Evolutionary conservation across 1,140 invertebrate genomes (phyloP).

Genomic region (Eumaeus atala): DNA sequence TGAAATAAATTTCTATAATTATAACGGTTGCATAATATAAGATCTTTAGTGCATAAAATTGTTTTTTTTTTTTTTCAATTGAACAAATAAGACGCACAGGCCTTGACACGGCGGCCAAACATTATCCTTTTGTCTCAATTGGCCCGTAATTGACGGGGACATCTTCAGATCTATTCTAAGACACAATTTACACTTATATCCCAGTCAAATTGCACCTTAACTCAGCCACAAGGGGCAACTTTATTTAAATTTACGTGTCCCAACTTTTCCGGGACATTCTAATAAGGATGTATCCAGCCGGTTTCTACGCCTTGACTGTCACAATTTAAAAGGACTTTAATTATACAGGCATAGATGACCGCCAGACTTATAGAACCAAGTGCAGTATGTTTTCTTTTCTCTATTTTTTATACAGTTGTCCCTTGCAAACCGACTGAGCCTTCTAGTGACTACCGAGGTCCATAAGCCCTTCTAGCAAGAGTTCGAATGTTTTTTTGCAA

Average conservation of each 20-base stretch:
- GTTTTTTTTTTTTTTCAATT: slow-evolving; percentile 63
- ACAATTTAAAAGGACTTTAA: too few species aligned
- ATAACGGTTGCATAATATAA: too few species aligned
- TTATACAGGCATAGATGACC: too few species aligned
- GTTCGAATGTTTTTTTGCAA: too few species aligned
- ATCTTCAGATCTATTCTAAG: slow-evolving; percentile 65
- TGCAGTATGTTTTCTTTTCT: too few species aligned
- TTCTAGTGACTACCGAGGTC: too few species aligned
- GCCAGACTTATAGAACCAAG: too few species aligned
- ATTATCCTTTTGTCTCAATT: slow-evolving; percentile 74
- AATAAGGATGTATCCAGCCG: background rate
- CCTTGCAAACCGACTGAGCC: too few species aligned
- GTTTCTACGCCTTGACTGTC: too few species aligned
- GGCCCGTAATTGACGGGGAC: slow-evolving; percentile 61
- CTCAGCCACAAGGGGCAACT: slow-evolving; percentile 35
- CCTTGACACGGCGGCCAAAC: slow-evolving; percentile 68
- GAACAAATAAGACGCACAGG: slow-evolving; percentile 44
- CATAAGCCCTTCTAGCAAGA: too few species aligned
- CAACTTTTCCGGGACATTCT: slow-evolving; percentile 1
- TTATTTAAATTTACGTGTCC: slow-evolving; percentile 20
- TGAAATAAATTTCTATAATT: too few species aligned
- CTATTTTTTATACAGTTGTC: too few species aligned
- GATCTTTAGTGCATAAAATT: slow-evolving; percentile 26
- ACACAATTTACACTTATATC: slow-evolving; percentile 63
- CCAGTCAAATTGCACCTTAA: slow-evolving; percentile 63